These are phyloP conservation scores for Neotoxoptera formosana DNA, from an alignment of 1,140 invertebrate species.

Conservation along the genomic window DNA sequence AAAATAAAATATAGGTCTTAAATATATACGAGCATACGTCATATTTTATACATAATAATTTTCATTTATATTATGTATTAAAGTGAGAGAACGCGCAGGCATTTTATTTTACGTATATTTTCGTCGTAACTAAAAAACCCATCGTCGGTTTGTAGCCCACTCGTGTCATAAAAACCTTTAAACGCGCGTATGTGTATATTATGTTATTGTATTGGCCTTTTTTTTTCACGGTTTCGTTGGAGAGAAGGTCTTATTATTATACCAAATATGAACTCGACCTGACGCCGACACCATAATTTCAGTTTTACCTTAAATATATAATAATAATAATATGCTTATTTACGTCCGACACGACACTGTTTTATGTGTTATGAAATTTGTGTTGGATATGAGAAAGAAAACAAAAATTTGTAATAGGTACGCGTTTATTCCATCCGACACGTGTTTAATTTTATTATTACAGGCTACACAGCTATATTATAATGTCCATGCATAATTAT, in stretches of 20 bases:
- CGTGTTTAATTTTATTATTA: neutral
- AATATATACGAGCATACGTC: neutral
- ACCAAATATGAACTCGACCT: neutral
- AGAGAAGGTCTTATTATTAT: neutral
- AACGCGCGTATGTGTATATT: neutral
- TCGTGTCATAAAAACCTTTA: slow-evolving; percentile 20
- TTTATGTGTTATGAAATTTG: neutral
- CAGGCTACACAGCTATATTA: too few relatives aligned
- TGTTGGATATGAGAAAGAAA: neutral
- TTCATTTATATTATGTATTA: neutral
- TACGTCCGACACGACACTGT: neutral
- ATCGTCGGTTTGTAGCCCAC: slow-evolving; percentile 11
- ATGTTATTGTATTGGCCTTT: neutral
- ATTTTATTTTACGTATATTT: neutral
- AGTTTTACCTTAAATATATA: neutral
- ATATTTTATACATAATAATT: neutral
- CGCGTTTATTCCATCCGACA: neutral
- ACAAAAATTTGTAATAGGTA: neutral
- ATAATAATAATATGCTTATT: neutral
- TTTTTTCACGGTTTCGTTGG: neutral
- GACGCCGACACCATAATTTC: neutral
- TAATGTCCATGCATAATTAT: neutral
- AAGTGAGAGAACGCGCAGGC: neutral
- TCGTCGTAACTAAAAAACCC: neutral
- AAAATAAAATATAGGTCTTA: neutral